Conservation (phyloP, 2,888 invertebrate genomes). For the Melieria picta region DNA sequence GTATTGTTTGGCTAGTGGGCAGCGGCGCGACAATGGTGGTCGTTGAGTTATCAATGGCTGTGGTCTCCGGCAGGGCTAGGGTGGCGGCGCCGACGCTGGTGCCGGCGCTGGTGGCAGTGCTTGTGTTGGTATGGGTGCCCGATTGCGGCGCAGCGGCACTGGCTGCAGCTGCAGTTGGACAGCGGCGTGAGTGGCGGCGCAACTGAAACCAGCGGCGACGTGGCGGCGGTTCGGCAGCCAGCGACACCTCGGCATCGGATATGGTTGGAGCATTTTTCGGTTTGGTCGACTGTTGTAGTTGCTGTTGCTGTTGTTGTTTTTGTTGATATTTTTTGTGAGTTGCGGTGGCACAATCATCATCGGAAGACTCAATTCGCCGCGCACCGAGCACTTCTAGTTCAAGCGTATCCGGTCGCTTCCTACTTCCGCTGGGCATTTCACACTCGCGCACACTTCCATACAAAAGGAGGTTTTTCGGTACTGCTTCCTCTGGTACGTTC, state of each 20-base stretch:
- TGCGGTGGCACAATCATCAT: slow-evolving; percentile 28
- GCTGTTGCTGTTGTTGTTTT: slow-evolving; percentile 6
- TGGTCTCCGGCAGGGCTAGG: slow-evolving; percentile 54
- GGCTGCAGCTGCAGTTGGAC: background rate
- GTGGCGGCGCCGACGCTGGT: slow-evolving; percentile 43
- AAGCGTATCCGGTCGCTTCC: slow-evolving; percentile 61
- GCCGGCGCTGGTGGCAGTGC: slow-evolving; percentile 35
- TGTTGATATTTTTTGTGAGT: slow-evolving; percentile 14
- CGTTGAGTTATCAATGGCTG: slow-evolving; percentile 53
- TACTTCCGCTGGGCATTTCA: slow-evolving; percentile 55
- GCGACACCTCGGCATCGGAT: slow-evolving; percentile 10
- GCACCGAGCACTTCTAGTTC: slow-evolving; percentile 69
- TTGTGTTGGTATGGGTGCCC: background rate
- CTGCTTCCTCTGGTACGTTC: background rate
- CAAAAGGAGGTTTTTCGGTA: slow-evolving; percentile 21
- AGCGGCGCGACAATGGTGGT: slow-evolving; percentile 48
- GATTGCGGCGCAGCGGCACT: background rate
- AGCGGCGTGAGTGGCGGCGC: slow-evolving; percentile 22
- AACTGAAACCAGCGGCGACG: slow-evolving; percentile 43
- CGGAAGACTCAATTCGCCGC: slow-evolving; percentile 58
- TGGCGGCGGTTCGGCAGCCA: background rate
- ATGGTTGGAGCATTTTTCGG: background rate
- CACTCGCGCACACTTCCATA: slow-evolving; percentile 44
- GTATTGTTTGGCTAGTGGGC: slow-evolving; percentile 37
- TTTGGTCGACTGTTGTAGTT: slow-evolving; percentile 11